Conservation (phyloP, 1,140 invertebrate genomes). For the Chironomus striatipennis region DNA sequence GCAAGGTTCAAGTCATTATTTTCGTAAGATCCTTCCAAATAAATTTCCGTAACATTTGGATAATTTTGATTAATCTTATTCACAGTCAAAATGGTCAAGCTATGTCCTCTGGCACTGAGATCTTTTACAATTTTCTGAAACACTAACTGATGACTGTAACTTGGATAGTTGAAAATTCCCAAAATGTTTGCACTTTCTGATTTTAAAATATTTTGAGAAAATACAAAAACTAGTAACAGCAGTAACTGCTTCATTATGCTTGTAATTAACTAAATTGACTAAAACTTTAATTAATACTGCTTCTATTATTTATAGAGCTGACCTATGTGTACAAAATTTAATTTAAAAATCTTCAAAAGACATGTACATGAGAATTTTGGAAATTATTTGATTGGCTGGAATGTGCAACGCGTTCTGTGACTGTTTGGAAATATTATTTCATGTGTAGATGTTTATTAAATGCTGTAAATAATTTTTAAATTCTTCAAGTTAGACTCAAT, state of each 20-base stretch:
- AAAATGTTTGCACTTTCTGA: constrained; percentile 41
- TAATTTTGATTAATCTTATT: neutral
- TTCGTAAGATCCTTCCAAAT: neutral
- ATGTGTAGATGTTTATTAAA: constrained; percentile 25
- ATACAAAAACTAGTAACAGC: neutral
- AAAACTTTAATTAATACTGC: too few relatives aligned
- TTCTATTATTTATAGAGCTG: too few relatives aligned
- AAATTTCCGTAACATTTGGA: neutral
- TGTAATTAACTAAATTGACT: too few relatives aligned
- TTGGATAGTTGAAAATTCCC: constrained; percentile 41
- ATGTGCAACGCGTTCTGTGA: too few relatives aligned
- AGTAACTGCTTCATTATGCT: too few relatives aligned
- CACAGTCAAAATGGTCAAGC: neutral
- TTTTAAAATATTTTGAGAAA: neutral
- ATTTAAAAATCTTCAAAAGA: too few relatives aligned
- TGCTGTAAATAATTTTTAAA: too few relatives aligned
- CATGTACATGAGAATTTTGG: too few relatives aligned
- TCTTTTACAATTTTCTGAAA: neutral
- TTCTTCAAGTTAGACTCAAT: too few relatives aligned
- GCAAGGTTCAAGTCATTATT: neutral
- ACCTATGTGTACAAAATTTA: too few relatives aligned
- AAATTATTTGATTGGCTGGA: too few relatives aligned
- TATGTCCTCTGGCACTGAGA: neutral
- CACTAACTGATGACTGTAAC: constrained; percentile 49
- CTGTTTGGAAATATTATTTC: neutral